phyloP scores from a whole-genome alignment of 1,140 invertebrate species.

The Heliconius himera region DNA sequence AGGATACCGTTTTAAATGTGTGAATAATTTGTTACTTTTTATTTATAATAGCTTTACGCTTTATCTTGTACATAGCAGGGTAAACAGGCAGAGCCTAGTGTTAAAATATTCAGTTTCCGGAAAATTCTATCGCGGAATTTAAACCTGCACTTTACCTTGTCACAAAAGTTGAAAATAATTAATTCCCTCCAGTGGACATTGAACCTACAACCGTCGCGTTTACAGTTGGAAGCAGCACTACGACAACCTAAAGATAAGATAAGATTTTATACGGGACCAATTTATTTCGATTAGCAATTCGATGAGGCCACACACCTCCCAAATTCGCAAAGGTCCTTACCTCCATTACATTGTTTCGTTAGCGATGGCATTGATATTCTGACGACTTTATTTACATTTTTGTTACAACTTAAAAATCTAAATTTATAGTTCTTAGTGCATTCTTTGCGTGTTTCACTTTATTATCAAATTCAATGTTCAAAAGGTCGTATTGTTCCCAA shows the following conservation, averaged over 20 bases:
- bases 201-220: background rate
- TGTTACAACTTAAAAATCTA: slow-evolving; percentile 51
- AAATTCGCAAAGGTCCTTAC: slow-evolving; percentile 51
- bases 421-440: slow-evolving; percentile 46
- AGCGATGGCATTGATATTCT: slow-evolving; percentile 43
- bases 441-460: slow-evolving; percentile 12
- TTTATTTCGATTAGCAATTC: background rate
- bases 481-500: background rate
- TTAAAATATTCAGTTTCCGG: background rate
- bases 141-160: background rate
- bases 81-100: background rate
- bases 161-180: background rate
- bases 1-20: slow-evolving; percentile 30
- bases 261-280: background rate
- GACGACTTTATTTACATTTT: slow-evolving; percentile 59
- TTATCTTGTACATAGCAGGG: background rate
- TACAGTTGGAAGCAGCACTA: background rate
- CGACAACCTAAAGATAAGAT: background rate
- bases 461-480: background rate
- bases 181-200: background rate
- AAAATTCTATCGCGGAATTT: background rate
- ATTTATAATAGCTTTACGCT: background rate
- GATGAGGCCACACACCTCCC: slow-evolving; percentile 45
- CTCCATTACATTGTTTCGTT: slow-evolving; percentile 54
- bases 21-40: too few relatives aligned